Base-by-base conservation (phyloP, 2,888 invertebrate species). In the Dryadula phaetusa region DNA sequence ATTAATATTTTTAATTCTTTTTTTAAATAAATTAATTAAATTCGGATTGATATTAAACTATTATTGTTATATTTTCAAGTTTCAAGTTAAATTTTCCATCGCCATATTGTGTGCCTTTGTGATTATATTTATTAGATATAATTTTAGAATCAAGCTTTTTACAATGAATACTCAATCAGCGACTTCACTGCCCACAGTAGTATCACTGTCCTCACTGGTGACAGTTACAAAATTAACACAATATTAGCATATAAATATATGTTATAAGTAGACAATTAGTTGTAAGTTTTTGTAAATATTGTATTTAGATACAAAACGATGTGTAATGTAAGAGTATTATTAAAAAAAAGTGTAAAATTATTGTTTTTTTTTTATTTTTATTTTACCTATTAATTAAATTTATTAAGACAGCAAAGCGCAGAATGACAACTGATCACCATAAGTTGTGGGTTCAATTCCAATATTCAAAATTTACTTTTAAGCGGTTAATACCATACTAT, bases 211-310 rank as follows among this genome's bases (percentile, higher is more conserved):
- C 64, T 70, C 66, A 62, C 72, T 62, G 54, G 62, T 69, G 72
- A 76, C 77, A 40, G 61, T 75, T 74, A 74, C 77, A 74, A 77
- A 71, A 76, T 76, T 82, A 84, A 86, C 83, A 82, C 83, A 80
- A 82, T 64, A 25, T 37, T 66, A 80, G 67, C 84, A 82, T 80
- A 78, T 63, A 63, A 60, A 66, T 61, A 66, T 66, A 64, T 12
- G 49, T 70, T 66, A n/a, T 68, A 69, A 71, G 66, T 68, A 71
- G 69, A 16, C 42, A 69, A 71, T 53, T 70, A 70, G 63, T 54
- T 71, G 42, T 89, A 90, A 90, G 87, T 86, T 74, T 86, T 74
- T 92, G 92, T 92, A 92, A 90, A 92, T 92, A 92, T 88, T 90
- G 89, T 91, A 90, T 86, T 86, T 91, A 90, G 88, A 86, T 87